These are phyloP conservation scores for Tetramorium bicarinatum DNA, from an alignment of 2,888 invertebrate genomes.

Conservation along the genomic window DNA sequence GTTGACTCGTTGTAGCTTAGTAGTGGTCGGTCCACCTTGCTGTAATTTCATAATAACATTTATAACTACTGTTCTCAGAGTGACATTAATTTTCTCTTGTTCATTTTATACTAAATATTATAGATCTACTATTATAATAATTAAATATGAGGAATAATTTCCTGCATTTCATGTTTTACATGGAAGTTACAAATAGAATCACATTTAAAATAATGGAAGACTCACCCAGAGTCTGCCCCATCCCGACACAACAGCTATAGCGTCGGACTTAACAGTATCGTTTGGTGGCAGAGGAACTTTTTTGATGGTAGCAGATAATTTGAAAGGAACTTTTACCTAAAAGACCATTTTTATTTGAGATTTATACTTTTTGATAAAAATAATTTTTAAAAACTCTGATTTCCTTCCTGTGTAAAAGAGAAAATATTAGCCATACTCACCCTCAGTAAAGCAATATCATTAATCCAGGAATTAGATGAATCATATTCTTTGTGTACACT, in stretches of 20 bases:
- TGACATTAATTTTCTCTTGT: not conserved
- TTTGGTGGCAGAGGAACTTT: conserved; percentile 86
- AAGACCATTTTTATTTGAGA: not conserved
- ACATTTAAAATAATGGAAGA: not conserved
- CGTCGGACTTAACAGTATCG: conserved; percentile 65
- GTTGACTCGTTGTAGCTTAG: conserved; percentile 87
- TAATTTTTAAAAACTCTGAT: not conserved
- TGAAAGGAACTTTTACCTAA: conserved; percentile 64
- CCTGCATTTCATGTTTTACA: not conserved
- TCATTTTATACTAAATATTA: not conserved
- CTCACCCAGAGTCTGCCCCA: conserved; percentile 81
- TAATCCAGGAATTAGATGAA: conserved; percentile 60
- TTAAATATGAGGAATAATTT: not conserved
- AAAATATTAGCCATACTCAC: conserved; percentile 57
- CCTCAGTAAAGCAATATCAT: conserved; percentile 81
- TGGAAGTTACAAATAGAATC: not conserved
- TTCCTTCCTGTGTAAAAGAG: not conserved
- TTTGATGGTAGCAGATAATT: conserved; percentile 38
- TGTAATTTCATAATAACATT: conserved; percentile 56
- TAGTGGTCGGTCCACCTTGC: conserved; percentile 74
- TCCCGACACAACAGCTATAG: conserved; percentile 78
- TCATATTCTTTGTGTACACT: conserved; percentile 69
- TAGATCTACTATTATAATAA: not conserved
- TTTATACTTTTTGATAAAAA: not conserved
- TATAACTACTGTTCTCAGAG: not conserved